Conservation (phyloP, 2,113 vertebrate genomes). For the Tachuris rubrigastra region DNA sequence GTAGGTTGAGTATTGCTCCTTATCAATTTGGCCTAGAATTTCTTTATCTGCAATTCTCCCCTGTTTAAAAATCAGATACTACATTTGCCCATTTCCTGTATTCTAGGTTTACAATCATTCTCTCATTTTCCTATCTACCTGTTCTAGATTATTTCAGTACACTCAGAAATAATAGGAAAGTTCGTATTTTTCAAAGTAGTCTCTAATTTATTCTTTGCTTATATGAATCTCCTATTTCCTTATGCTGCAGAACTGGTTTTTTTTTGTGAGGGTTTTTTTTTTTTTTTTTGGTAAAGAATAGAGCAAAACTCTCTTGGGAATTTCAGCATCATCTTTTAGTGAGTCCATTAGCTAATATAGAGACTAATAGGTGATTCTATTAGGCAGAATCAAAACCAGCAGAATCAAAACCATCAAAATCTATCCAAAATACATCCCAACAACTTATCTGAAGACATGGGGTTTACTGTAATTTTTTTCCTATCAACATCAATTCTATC, state of each 20-base stretch:
- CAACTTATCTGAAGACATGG: background rate
- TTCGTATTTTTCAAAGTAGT: background rate
- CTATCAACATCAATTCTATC: background rate
- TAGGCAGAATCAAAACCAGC: background rate
- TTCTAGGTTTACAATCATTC: background rate
- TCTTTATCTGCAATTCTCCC: constrained; percentile 30
- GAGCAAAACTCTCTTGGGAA: background rate
- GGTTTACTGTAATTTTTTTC: background rate
- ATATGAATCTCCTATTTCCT: background rate
- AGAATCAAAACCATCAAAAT: background rate
- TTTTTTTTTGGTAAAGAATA: background rate
- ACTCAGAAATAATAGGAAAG: background rate
- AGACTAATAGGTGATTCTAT: background rate
- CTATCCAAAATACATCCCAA: background rate
- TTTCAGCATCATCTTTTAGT: background rate
- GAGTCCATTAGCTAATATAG: background rate
- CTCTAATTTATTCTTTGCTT: background rate
- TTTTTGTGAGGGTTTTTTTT: too few species aligned
- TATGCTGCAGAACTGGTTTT: background rate
- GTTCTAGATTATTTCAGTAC: background rate
- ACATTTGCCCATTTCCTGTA: background rate
- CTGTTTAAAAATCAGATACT: constrained; percentile 37
- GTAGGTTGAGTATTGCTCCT: constrained; percentile 23
- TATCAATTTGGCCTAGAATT: constrained; percentile 35
- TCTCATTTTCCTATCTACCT: background rate